Conservation (phyloP, 1,140 invertebrate species). For the Eupristina koningsbergeri region DNA sequence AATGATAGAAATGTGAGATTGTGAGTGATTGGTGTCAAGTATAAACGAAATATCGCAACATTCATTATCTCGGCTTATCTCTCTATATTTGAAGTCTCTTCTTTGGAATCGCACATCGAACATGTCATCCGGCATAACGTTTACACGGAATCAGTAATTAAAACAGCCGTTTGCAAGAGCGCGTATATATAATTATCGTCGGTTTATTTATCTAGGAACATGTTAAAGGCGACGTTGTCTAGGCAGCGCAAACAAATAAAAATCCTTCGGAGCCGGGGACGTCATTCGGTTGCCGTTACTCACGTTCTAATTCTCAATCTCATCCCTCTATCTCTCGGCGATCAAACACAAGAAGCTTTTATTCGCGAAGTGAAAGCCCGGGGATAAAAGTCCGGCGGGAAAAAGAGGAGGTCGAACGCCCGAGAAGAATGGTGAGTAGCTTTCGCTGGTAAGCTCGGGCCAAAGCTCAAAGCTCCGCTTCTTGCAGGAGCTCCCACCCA, state of each 20-base stretch:
- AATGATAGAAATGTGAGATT: too few relatives aligned
- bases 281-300: slow-evolving; percentile 3
- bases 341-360: not conserved
- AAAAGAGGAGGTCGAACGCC: not conserved
- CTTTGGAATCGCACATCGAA: too few relatives aligned
- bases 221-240: slow-evolving; percentile 13
- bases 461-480: not conserved
- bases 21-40: too few relatives aligned
- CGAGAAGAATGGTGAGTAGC: not conserved
- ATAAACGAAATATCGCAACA: too few relatives aligned
- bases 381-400: not conserved
- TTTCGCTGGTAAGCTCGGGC: slow-evolving; percentile 2
- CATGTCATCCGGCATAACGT: not conserved
- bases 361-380: not conserved
- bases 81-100: too few relatives aligned
- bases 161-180: not conserved
- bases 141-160: not conserved
- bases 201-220: not conserved
- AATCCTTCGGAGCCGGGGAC: not conserved
- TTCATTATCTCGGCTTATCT: not conserved
- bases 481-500: not conserved
- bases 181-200: slow-evolving; percentile 15
- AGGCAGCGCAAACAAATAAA: not conserved
- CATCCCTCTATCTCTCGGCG: not conserved
- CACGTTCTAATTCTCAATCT: not conserved